Conservation (phyloP, 2,113 vertebrate species). For the Manacus vitellinus region DNA sequence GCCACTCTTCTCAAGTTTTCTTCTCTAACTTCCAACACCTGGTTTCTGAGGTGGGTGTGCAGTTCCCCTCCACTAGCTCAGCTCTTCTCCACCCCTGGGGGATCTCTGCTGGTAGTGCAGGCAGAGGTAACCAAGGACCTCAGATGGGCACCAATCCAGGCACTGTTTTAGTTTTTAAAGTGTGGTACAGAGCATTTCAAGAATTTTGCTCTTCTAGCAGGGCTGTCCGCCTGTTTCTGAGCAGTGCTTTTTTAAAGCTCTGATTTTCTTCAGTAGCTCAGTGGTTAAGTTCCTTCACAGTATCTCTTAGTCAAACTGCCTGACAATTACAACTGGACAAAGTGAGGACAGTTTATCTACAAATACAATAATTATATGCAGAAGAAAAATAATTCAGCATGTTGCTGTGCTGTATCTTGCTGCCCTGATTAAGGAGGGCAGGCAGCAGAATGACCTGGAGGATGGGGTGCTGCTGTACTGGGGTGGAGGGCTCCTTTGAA, state of each 20-base stretch:
- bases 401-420: background rate
- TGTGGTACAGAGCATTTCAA: background rate
- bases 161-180: background rate
- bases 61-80: background rate
- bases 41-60: background rate
- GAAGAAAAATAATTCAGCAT: background rate
- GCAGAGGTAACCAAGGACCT: background rate
- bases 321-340: background rate
- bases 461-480: background rate
- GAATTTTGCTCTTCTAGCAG: background rate
- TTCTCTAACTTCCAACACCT: background rate
- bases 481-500: background rate
- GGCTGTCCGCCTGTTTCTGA: conserved; percentile 7
- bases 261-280: background rate
- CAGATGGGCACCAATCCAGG: background rate
- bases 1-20: background rate
- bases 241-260: background rate
- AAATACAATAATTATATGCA: background rate
- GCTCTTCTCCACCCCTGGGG: background rate
- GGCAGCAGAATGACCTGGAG: background rate
- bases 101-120: background rate
- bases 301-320: background rate
- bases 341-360: background rate
- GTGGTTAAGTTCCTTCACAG: background rate
- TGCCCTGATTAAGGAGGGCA: background rate